A percentile compares a stretch with the other conserved stretches of the same genome.
Conservation (phyloP, 92 coral and sea anemone genomes). For the Virgularia gustaviana region DNA sequence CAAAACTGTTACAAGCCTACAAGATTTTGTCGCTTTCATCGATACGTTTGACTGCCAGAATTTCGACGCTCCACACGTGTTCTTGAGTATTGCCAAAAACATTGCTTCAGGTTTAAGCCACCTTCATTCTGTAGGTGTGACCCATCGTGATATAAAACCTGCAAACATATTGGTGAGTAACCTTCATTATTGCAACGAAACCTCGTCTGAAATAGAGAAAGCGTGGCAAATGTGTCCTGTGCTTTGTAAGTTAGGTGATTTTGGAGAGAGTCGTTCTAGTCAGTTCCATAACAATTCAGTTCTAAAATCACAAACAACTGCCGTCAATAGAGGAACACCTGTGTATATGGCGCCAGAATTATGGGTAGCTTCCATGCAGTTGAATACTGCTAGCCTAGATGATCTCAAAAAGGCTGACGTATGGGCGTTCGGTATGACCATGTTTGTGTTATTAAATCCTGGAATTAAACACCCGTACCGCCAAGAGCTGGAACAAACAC, state of each 20-base stretch:
- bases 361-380: neutral
- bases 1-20: no score
- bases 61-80: no score
- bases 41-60: no score
- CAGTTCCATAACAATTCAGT: conserved; percentile 17
- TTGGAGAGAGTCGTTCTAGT: conserved; percentile 7
- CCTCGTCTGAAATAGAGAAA: neutral
- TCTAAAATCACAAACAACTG: neutral
- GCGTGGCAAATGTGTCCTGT: neutral
- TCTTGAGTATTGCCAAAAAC: no score
- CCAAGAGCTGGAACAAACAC: neutral
- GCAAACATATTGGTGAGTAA: conserved; percentile 27
- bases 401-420: conserved; percentile 35
- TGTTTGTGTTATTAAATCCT: conserved; percentile 15
- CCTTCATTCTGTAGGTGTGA: no score
- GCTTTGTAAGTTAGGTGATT: conserved; percentile 11
- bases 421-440: conserved; percentile 48
- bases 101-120: no score
- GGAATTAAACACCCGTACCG: conserved; percentile 12
- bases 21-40: no score
- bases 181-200: conserved; percentile 8
- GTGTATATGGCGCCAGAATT: conserved; percentile 2
- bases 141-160: conserved; percentile 31
- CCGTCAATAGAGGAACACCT: neutral
- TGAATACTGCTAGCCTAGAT: conserved; percentile 1